Base-by-base conservation (phyloP, 2,888 invertebrate genomes). In the Abrostola triplasia region DNA sequence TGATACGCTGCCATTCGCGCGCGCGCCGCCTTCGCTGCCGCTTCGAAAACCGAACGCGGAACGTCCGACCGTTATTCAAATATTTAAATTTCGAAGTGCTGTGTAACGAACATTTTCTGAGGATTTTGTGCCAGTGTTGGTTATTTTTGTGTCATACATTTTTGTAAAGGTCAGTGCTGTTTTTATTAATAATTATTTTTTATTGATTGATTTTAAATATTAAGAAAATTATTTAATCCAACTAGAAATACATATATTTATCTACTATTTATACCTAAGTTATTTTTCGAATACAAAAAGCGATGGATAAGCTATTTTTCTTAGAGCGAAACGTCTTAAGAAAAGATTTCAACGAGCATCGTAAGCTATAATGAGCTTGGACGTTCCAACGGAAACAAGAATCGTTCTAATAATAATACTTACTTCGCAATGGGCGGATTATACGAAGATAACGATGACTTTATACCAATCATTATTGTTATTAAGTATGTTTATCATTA, bases 1-100 rank as follows among this genome's bases (percentile, higher is more conserved):
- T 88, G 90, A 91, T 88, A 84, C 84, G 88, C 79, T 88, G 91
- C 88, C 94, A 94, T 89, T 93, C 93, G 93, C 89, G 93, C 92
- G 93, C 92, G 91, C 88, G 89, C 93, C 88, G 90, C 89, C 89
- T 89, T 87, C 88, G 86, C 82, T 86, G 88, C 88, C 92, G 92
- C 90, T 90, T 86, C 90, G 85, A 87, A 86, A 75, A 63, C 44
- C 84, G 87, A 85, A 86, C 90, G 88, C 85, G 86, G 86, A 85
- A 85, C 88, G 90, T 84, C 86, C 80, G 76, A 81, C 79, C 79
- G 79, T 78, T 78, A 86, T 85, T 80, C 75, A 80, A 83, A 83
- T 74, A 85, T 85, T 81, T 71, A 82, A 83, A 81, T 82, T 81
- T 79, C 67, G 82, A 83, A 88, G 93, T 93, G 93, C 83, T 88